A percentile compares a stretch with the other conserved stretches of the same genome.
Evolutionary conservation across 2,797 vertebrate species (phyloP).

Genomic region (Notoglanidium macrostoma): DNA sequence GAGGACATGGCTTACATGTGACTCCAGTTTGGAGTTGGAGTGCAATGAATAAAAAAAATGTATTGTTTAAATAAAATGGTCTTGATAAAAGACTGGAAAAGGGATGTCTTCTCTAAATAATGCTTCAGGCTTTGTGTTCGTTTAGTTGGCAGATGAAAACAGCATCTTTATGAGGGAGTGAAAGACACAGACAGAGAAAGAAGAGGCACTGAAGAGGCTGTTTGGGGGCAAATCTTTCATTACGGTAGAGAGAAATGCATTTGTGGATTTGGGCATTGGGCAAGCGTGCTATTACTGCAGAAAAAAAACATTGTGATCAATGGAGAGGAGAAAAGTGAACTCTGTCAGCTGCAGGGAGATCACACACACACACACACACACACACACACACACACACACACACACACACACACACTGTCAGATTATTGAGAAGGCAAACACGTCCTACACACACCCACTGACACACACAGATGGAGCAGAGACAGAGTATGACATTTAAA

Average conservation of each 20-base stretch:
- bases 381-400: conserved; percentile 47
- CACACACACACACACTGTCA: conserved; percentile 51
- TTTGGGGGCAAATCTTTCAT: conserved; percentile 90
- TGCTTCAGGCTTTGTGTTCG: conserved; percentile 70
- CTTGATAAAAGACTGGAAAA: conserved; percentile 3
- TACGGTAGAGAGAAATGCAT: conserved; percentile 87
- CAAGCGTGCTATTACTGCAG: conserved; percentile 82
- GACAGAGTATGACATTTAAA: conserved; percentile 99
- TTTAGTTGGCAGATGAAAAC: conserved; percentile 75
- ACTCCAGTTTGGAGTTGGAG: background rate
- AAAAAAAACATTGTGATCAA: conserved; percentile 90
- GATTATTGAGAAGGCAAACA: conserved; percentile 53
- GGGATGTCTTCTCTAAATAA: conserved; percentile 58
- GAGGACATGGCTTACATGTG: background rate
- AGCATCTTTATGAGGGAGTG: conserved; percentile 70
- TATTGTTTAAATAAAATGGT: conserved; percentile 27
- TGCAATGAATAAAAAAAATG: background rate
- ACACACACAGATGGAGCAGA: conserved; percentile 62
- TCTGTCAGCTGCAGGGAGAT: conserved; percentile 69
- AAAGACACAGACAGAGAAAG: conserved; percentile 40
- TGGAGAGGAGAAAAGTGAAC: conserved; percentile 79
- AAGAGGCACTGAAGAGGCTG: conserved; percentile 81
- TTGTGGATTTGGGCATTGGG: conserved; percentile 87
- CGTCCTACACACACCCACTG: conserved; percentile 55
- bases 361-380: conserved; percentile 59